Conservation (phyloP, 2,888 invertebrate genomes). For the Eupithecia subfuscata region DNA sequence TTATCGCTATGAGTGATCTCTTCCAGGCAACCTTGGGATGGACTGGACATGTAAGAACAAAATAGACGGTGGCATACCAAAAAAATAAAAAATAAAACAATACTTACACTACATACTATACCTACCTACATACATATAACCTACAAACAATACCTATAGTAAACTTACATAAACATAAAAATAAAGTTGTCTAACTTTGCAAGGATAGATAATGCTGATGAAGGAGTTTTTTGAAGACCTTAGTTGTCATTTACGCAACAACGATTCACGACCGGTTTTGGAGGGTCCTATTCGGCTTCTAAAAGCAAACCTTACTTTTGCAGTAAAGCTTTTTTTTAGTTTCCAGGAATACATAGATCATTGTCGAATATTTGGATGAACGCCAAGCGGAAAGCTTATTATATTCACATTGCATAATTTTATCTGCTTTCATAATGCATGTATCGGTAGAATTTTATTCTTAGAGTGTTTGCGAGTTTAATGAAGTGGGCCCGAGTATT, state of each 20-base stretch:
- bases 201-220: too few species aligned
- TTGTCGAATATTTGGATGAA: background rate
- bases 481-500: slow-evolving; percentile 16
- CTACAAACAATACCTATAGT: too few species aligned
- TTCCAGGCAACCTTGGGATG: too few species aligned
- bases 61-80: too few species aligned
- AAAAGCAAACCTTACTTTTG: background rate
- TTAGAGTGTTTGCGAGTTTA: slow-evolving; percentile 28
- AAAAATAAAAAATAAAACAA: too few species aligned
- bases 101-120: too few species aligned
- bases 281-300: background rate
- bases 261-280: background rate
- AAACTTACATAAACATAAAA: too few species aligned
- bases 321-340: background rate
- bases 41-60: too few species aligned
- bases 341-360: background rate
- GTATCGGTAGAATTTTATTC: slow-evolving; percentile 43
- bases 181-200: too few species aligned
- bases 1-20: too few species aligned
- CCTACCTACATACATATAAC: too few species aligned
- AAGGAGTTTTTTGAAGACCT: too few species aligned
- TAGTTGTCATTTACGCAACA: background rate
- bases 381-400: slow-evolving; percentile 55
- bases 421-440: slow-evolving; percentile 50
- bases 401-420: slow-evolving; percentile 59